Base-by-base conservation (phyloP, 2,797 vertebrate species). In the Liparis tanakae region DNA sequence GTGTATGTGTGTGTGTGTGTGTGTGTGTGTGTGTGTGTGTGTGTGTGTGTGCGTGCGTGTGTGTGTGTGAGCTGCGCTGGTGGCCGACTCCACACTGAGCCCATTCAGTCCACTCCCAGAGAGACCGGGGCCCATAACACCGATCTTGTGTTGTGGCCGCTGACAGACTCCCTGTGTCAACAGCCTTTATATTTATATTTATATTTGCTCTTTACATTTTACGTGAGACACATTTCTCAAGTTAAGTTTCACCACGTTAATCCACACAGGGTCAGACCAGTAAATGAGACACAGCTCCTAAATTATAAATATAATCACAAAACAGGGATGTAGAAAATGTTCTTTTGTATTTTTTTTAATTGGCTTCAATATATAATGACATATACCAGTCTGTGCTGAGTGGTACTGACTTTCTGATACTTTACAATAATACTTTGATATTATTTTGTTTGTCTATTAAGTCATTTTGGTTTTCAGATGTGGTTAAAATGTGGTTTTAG, bases 41-140 rank as follows among this genome's bases (percentile, higher is more conserved):
- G 41, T 43, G 41, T 43, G 41, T 43, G 41, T 43, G 41, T 43
- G 41, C 15, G 41, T 43, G 41, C 15, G 69, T 65, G 79, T 78
- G 69, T 65, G 79, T 78, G 67, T 65, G 79, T 78, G 50, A 58
- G 70, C 37, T 7, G 14, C 15, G 72, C 70, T 15, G 74, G 56
- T 56, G 25, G 80, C 53, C 50, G 17, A 14, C 43, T 65, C 57
- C 78, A 92, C 90, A 93, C 85, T 90, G 85, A 59, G 51, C 72
- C 81, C 87, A 88, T 92, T 93, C 84, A 92, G 76, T 82, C 75
- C 81, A 83, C 77, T 88, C 88, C 87, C 85, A 74, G 12, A 68
- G 74, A 87, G 83, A 78, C 58, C 63, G 0, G 54, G 73, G 70
- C 69, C 88, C 82, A 87, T 85, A 88, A 90, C 76, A 87, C 77